phyloP scores from a whole-genome alignment of 64 coral and sea anemone genomes.

The Orbicella faveolata region DNA sequence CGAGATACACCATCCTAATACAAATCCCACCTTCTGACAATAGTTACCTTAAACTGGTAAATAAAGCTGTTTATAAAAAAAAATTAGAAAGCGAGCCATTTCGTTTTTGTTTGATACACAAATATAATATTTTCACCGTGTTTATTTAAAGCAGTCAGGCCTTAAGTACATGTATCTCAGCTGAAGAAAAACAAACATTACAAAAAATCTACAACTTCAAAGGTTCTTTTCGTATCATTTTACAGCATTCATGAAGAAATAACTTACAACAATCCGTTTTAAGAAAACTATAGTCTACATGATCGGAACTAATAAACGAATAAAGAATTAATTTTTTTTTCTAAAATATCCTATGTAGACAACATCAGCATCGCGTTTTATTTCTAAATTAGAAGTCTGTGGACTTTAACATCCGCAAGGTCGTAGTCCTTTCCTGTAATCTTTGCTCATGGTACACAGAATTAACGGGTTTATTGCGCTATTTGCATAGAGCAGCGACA shows the following conservation, averaged over 20 bases:
- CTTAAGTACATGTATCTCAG: not conserved
- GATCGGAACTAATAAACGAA: not conserved
- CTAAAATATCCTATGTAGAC: not conserved
- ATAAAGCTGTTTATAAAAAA: too few species aligned
- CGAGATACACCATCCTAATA: too few species aligned
- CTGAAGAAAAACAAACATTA: not conserved
- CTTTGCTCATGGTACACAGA: constrained; percentile 92
- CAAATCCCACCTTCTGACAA: too few species aligned
- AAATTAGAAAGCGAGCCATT: too few species aligned
- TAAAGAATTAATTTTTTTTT: not conserved
- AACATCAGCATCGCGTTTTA: too few species aligned
- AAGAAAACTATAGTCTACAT: not conserved
- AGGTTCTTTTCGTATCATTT: not conserved
- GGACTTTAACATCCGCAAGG: constrained; percentile 67
- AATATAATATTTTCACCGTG: not conserved
- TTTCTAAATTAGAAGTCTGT: not conserved
- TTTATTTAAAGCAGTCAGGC: constrained; percentile 1
- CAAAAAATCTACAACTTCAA: constrained; percentile 4
- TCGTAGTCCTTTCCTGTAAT: constrained; percentile 79
- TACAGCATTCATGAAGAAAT: not conserved
- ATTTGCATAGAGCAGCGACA: constrained; percentile 78
- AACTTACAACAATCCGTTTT: not conserved
- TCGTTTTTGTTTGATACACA: too few species aligned
- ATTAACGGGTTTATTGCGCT: constrained; percentile 88
- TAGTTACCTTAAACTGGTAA: too few species aligned